Evolutionary conservation across 2,888 invertebrate species (phyloP).

Genomic region (Plebejus argus): DNA sequence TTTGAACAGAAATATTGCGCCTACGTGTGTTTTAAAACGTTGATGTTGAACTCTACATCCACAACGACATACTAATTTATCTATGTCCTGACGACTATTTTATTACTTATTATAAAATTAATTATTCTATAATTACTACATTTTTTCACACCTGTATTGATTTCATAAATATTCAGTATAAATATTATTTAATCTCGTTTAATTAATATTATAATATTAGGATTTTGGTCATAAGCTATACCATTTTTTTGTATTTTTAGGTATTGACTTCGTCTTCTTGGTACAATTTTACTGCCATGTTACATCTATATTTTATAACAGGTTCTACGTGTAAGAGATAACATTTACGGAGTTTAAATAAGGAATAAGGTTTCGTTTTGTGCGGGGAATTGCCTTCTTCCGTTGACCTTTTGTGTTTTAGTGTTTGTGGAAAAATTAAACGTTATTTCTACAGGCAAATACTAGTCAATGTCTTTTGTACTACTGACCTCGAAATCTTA

Average conservation of each 20-base stretch:
- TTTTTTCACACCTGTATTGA: neutral
- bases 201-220: no score
- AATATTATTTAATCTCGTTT: no score
- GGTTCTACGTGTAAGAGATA: slow-evolving; percentile 5
- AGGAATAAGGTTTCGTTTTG: slow-evolving; percentile 48
- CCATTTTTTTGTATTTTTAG: no score
- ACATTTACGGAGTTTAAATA: slow-evolving; percentile 54
- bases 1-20: slow-evolving; percentile 50
- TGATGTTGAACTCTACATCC: slow-evolving; percentile 5
- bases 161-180: no score
- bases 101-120: neutral
- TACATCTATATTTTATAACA: slow-evolving; percentile 23
- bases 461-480: neutral
- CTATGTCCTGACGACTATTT: neutral
- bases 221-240: no score
- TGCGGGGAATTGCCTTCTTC: slow-evolving; percentile 44
- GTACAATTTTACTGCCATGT: neutral
- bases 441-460: neutral
- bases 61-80: neutral
- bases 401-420: slow-evolving; percentile 35
- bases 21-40: slow-evolving; percentile 54
- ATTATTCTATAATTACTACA: neutral
- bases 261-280: no score
- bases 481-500: neutral
- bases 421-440: slow-evolving; percentile 17